Base-by-base conservation (phyloP, 1,140 invertebrate genomes). In the Drosophila nigrodunni region DNA sequence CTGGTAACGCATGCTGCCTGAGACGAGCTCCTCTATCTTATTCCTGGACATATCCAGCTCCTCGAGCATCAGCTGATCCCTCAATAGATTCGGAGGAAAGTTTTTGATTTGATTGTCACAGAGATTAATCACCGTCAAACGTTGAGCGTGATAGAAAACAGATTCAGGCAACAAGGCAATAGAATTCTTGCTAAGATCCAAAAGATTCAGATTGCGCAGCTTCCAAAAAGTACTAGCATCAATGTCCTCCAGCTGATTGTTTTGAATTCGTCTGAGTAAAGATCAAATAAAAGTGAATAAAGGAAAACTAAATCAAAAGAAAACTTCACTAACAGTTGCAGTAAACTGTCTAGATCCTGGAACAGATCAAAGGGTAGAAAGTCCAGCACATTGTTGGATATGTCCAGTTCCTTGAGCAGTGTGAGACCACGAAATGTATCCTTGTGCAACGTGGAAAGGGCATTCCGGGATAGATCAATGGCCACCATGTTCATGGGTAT, bases 321-420 rank as follows among this genome's bases (percentile, higher is more conserved):
- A 43, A 5, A 11, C 41, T 9, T 2, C 5, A 44, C 78, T 95
- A 92, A 96, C 94, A 97, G 80, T 88, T 96, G 95, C 35, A 94
- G 93, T 5, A 96, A 92, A 81, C 95, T 95, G 52, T 95, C 94
- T 61, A 97, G 91, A 41, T 95, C 94, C 74, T 95, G 94, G 65
- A 97, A 97, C 66, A 97, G 93, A 69, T 94, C 94, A 7, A 95
- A 93, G 1, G 96, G 96, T 21, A 97, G 92, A 90, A 96, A 96
- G 82, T 97, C 96, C 4, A 97, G 94, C 52, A 94, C 92, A 90
- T 97, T 97, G 82, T 96, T 95, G 62, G 96, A 96, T 69, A 97
- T 92, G 89, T 97, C 96, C 92, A 97, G 92, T 88, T 97, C 95
- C 3, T 93, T 94, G 6, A 97, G 92, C 30, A 95, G 93, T 0